These are phyloP conservation scores for Himalopsyche phryganea DNA, from an alignment of 1,140 invertebrate genomes.

Conservation along the genomic window DNA sequence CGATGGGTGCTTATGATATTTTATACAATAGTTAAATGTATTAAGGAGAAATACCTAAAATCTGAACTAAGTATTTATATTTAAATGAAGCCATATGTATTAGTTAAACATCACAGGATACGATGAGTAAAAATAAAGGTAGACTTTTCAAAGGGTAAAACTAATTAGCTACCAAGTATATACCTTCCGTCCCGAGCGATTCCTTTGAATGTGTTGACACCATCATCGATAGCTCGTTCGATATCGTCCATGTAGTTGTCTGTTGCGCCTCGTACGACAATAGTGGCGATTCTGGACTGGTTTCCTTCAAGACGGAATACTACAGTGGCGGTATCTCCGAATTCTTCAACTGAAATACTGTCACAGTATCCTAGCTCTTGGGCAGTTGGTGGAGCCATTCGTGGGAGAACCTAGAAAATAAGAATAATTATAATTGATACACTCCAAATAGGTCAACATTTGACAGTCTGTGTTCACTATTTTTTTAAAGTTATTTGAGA, in stretches of 20 bases:
- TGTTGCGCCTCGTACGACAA: constrained; percentile 93
- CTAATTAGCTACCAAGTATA: too few relatives aligned
- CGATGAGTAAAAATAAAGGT: too few relatives aligned
- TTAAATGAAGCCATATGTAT: too few relatives aligned
- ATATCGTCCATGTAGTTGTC: constrained; percentile 99
- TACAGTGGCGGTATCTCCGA: constrained; percentile 92
- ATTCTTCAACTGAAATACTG: constrained; percentile 87
- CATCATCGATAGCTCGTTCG: constrained; percentile 97
- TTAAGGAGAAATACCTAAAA: too few relatives aligned
- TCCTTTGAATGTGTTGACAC: constrained; percentile 97
- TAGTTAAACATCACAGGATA: too few relatives aligned
- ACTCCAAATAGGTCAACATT: too few relatives aligned
- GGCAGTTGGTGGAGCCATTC: constrained; percentile 71
- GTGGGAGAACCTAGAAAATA: constrained; percentile 53
- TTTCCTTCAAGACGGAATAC: constrained; percentile 79
- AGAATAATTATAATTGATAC: background rate
- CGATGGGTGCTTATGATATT: too few relatives aligned
- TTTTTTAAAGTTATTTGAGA: too few relatives aligned
- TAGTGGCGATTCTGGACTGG: constrained; percentile 86
- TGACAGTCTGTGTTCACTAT: too few relatives aligned
- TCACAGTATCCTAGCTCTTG: constrained; percentile 95
- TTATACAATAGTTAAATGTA: too few relatives aligned
- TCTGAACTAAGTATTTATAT: too few relatives aligned
- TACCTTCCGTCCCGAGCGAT: constrained; percentile 63
- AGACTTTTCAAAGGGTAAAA: too few relatives aligned